Evolutionary conservation across 1,140 invertebrate genomes (phyloP).

Genomic region (Drosophila persimilis): DNA sequence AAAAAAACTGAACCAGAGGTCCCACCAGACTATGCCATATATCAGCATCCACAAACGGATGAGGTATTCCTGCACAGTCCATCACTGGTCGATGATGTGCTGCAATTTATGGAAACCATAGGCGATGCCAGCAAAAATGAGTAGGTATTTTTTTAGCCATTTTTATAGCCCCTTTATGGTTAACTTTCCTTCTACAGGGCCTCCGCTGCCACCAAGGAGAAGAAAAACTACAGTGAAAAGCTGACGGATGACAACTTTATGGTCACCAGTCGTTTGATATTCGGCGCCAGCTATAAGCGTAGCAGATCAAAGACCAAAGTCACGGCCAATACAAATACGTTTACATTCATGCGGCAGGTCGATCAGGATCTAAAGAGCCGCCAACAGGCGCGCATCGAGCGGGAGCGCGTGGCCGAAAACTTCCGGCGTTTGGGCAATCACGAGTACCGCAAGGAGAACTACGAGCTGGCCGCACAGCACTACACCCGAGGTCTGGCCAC

Average conservation of each 20-base stretch:
- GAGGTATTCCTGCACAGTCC: conserved; percentile 38
- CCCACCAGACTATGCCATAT: background rate
- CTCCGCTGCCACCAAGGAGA: background rate
- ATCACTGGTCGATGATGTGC: conserved; percentile 33
- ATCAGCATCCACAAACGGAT: conserved; percentile 28
- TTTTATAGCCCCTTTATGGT: too few relatives aligned
- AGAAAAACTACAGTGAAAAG: background rate
- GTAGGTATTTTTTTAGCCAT: conserved; percentile 2
- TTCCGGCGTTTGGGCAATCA: conserved; percentile 56
- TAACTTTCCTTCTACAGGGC: background rate
- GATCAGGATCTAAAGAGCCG: conserved; percentile 15
- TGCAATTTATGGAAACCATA: conserved; percentile 27
- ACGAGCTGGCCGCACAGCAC: conserved; percentile 11
- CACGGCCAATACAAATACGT: conserved; percentile 21
- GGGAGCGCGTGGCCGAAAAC: conserved; percentile 45
- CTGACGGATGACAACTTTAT: conserved; percentile 6
- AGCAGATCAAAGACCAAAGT: conserved; percentile 4
- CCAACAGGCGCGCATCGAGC: conserved; percentile 7
- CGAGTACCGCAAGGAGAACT: conserved; percentile 36
- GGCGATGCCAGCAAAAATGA: conserved; percentile 41
- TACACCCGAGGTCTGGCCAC: conserved; percentile 47
- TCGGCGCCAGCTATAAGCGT: background rate
- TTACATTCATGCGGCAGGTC: conserved; percentile 64
- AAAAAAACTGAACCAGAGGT: background rate
- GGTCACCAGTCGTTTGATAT: background rate